Evolutionary conservation across 2,888 invertebrate genomes (phyloP), one percentile per base, ranked within the genome.

Genomic region (Cistogaster globosa): DNA sequence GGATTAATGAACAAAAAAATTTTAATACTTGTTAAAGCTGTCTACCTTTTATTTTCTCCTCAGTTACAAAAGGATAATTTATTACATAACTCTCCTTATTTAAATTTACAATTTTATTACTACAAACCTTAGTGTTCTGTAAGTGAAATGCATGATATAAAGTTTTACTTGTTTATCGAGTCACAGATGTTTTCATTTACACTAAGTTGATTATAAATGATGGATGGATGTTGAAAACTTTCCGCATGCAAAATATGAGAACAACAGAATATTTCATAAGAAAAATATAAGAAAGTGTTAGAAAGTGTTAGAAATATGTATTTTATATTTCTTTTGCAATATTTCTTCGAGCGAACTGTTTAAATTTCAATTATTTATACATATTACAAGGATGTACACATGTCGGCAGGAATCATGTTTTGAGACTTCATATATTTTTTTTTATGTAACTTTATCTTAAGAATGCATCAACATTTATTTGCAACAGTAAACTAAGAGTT

Each of bases 351-450:
- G 4, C 57, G 48, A 76, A 68, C 58, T 77, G 20, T 42, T 67
- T 51, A 60, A 68, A 68, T n/a, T 77, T 67, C 67, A 68, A 67
- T 77, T 68, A 77, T 77, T 77, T 60, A 58, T 51, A 69, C 22
- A 67, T n/a, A 22, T 67, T 65, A 22, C 58, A 67, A 67, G 36
- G 20, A 58, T 67, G 22, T 38, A 22, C 18, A 38, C 48, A 58
- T 38, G 38, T 76, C 32, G n/a, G 45, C 51, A 38, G 12, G 62
- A 36, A 36, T 74, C 11, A 36, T 76, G 8, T 48, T 48, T 48
- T 26, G 7, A 67, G 7, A n/a, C 12, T 38, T 20, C 16, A 38
- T n/a, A 36, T 58, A 26, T 60, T 72, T 60, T 32, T 32, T 6
- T 32, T 32, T 32, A 8, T 2, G 20, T 45, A 58, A 48, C 45